phyloP scores from a whole-genome alignment of 2,888 invertebrate species.

The Malacosoma neustria region DNA sequence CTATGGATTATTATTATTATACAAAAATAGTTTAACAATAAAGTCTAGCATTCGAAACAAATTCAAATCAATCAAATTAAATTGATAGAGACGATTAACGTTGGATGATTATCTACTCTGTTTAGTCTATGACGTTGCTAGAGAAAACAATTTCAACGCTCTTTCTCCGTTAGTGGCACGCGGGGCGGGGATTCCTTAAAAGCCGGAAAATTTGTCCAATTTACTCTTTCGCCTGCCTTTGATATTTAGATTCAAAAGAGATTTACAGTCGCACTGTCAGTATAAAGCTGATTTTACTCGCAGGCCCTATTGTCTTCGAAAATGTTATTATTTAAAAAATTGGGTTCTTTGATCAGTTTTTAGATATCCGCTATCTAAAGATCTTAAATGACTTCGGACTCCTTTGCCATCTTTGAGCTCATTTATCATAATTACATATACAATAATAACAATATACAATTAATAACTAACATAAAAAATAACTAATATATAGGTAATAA shows the following conservation, averaged over 20 bases:
- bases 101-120: too few relatives aligned
- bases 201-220: conserved; percentile 55
- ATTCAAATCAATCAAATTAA: too few relatives aligned
- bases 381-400: too few relatives aligned
- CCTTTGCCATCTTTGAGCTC: too few relatives aligned
- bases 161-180: conserved; percentile 28
- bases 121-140: neutral
- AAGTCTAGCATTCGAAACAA: too few relatives aligned
- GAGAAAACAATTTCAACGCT: conserved; percentile 29
- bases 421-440: too few relatives aligned
- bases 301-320: neutral
- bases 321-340: neutral
- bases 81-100: too few relatives aligned
- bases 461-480: too few relatives aligned
- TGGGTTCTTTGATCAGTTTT: neutral
- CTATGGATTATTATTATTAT: too few relatives aligned
- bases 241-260: conserved; percentile 43
- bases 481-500: too few relatives aligned
- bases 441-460: too few relatives aligned
- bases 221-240: conserved; percentile 36
- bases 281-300: neutral
- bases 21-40: too few relatives aligned
- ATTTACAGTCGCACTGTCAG: conserved; percentile 21
- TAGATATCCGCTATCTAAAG: neutral
- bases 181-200: conserved; percentile 33